phyloP scores from a whole-genome alignment of 2,113 vertebrate genomes.

The Galeopterus variegatus region DNA sequence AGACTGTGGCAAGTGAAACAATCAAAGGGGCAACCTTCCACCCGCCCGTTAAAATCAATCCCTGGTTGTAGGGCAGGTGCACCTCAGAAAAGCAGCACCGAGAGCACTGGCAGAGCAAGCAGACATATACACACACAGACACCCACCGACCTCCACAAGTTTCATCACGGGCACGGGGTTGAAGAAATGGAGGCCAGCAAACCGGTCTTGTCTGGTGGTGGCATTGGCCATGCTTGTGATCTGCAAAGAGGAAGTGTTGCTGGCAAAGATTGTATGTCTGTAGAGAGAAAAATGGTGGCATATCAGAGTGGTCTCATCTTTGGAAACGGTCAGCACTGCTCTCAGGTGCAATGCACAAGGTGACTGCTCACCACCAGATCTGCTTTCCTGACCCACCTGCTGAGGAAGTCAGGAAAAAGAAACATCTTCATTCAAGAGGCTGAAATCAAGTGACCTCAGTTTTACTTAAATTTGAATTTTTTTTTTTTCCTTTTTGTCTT shows the following conservation, averaged over 20 bases:
- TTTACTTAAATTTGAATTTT: neutral
- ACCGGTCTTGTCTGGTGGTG: constrained; percentile 95
- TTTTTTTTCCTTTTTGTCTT: too few species aligned
- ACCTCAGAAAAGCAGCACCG: neutral
- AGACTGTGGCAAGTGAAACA: neutral
- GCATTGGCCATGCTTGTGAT: constrained; percentile 94
- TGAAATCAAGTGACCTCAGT: neutral
- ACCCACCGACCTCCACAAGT: constrained; percentile 94
- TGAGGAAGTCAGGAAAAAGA: neutral
- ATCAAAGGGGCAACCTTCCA: neutral
- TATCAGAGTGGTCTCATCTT: neutral
- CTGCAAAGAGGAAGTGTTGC: constrained; percentile 98
- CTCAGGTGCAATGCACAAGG: accelerated
- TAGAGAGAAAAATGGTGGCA: neutral
- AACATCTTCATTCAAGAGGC: neutral
- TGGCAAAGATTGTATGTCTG: constrained; percentile 97
- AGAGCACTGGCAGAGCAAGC: neutral
- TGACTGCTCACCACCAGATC: neutral
- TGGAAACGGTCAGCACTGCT: neutral
- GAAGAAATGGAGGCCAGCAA: constrained; percentile 98
- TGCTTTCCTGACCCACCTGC: accelerated
- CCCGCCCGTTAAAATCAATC: neutral
- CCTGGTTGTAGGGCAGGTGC: neutral
- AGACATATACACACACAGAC: accelerated
- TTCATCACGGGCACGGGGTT: constrained; percentile 99